Percentiles rank a stretch among this genome's conserved stretches.
Conservation (phyloP, 2,888 invertebrate species). For the Seladonia tumulorum region DNA sequence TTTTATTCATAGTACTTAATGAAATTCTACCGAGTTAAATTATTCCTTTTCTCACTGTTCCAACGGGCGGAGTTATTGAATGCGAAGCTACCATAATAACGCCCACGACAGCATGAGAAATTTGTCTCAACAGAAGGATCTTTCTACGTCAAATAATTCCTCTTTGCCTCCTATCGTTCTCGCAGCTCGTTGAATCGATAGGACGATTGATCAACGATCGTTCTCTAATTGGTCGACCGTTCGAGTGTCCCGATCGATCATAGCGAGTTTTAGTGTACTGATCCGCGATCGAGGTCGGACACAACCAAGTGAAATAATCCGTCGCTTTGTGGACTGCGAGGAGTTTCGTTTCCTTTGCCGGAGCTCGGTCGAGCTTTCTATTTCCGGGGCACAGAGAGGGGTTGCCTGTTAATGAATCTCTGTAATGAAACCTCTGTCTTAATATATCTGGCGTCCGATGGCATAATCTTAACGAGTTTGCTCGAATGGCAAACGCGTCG, state of each 20-base stretch:
- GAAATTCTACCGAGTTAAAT: too few relatives aligned
- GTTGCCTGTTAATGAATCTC: slow-evolving; percentile 16
- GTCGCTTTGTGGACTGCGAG: background rate
- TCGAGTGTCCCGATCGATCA: background rate
- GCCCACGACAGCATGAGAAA: background rate
- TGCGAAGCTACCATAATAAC: background rate
- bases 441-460: background rate
- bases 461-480: background rate
- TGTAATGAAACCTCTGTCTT: slow-evolving; percentile 16
- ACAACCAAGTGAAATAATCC: slow-evolving; percentile 31
- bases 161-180: background rate
- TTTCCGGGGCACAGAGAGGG: slow-evolving; percentile 10
- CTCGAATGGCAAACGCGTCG: background rate
- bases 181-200: background rate
- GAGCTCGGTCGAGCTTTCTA: background rate
- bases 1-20: too few relatives aligned
- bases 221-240: background rate
- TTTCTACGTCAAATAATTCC: background rate
- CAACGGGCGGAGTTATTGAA: background rate
- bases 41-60: too few relatives aligned
- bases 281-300: background rate
- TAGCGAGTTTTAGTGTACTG: background rate
- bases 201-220: background rate
- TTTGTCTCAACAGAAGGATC: background rate
- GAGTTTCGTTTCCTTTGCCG: slow-evolving; percentile 18